Base-by-base conservation (phyloP, 2,797 vertebrate species). In the Chlorospingus semifuscus region DNA sequence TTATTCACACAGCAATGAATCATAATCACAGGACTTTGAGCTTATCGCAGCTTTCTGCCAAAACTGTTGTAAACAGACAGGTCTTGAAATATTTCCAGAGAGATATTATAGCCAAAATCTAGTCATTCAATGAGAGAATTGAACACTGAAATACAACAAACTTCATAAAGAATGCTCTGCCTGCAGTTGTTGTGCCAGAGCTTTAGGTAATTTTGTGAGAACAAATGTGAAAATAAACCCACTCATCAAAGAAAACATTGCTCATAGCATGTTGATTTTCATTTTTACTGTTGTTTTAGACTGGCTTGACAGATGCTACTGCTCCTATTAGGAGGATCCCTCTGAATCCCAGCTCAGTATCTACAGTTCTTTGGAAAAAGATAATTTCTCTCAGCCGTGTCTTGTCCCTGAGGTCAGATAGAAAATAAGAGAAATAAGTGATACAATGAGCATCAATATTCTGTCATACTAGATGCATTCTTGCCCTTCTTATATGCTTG, bases 21-120 rank as follows among this genome's bases (percentile, higher is more conserved):
- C 81, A 92, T 70, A 80, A 84, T 93, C 84, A 91, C 1, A 2
- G 13, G 75, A 90, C 16, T 42, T 85, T 14, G 30, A 66, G 53
- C 30, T 93, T 93, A 84, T 66, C 1, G 2, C 17, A 79, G 24
- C 16, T 70, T 80, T 83, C 84, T 90, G 70, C 77, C 70, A 93
- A 93, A 94, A 52, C 29, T 9, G 7, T 7, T 68, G 39, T 47
- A 84, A 92, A 84, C 19, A 87, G 64, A 44, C 9, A 79, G 47
- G n/a, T 89, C 50, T 93, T 89, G 83, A 92, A 93, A 84, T 69
- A 80, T 5, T 12, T 87, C 81, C 83, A 93, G 63, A 69, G 80
- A 9, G 14, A 34, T 74, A 76, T 32, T 44, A 32, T 63, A 95
- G 84, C 74, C 87, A 94, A 71, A 89, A 79, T 46, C 49, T 52